Conservation (phyloP, 1,140 invertebrate genomes). For the Grapholita molesta region DNA sequence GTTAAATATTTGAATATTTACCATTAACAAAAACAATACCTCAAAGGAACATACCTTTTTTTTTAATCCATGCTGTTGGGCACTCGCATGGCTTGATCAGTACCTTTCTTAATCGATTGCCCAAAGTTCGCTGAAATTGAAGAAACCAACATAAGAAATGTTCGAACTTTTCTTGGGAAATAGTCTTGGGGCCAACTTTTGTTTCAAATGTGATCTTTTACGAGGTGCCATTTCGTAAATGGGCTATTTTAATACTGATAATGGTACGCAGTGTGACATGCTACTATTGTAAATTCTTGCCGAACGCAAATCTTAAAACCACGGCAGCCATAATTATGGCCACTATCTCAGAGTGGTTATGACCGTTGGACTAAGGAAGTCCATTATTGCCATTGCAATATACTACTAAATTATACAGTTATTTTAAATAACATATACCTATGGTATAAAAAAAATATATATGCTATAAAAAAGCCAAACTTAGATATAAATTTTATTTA, state of each 20-base stretch:
- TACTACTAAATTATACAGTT: no score
- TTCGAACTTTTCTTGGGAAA: slow-evolving; percentile 24
- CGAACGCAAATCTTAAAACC: not conserved
- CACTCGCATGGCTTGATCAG: not conserved
- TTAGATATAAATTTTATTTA: no score
- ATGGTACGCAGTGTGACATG: not conserved
- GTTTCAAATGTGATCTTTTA: slow-evolving; percentile 27
- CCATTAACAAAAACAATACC: no score
- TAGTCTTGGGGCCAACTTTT: not conserved
- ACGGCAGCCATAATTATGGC: not conserved
- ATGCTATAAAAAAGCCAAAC: no score
- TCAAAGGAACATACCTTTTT: no score
- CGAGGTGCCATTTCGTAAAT: slow-evolving; percentile 14
- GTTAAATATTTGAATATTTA: no score
- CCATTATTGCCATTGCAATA: no score
- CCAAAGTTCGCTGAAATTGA: slow-evolving; percentile 19
- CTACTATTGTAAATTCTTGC: not conserved
- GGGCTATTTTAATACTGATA: not conserved
- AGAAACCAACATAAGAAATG: slow-evolving; percentile 17
- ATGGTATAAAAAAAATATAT: no score
- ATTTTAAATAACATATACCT: no score
- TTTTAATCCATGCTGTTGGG: not conserved
- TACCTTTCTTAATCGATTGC: slow-evolving; percentile 24
- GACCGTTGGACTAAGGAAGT: no score
- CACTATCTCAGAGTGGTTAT: no score